Conservation (phyloP, 1,140 invertebrate species). For the Probaryconus sp. region DNA sequence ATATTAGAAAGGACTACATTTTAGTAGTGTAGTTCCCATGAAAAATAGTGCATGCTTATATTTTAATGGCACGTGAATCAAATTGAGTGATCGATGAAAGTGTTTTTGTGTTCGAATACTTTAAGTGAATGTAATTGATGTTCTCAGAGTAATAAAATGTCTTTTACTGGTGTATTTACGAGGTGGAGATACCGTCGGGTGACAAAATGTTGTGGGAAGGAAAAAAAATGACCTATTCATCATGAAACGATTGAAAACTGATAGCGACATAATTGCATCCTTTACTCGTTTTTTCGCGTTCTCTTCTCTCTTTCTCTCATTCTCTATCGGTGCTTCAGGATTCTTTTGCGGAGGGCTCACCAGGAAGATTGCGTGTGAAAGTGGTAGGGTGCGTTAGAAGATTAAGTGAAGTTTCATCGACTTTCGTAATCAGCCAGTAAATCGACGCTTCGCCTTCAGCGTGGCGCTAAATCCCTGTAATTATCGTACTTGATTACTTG, state of each 20-base stretch:
- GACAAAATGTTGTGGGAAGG: slow-evolving; percentile 40
- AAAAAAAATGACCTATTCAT: slow-evolving; percentile 49
- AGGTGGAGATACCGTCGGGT: slow-evolving; percentile 25
- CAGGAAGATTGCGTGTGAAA: slow-evolving; percentile 41
- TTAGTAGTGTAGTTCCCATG: too few species aligned
- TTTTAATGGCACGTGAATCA: slow-evolving; percentile 1
- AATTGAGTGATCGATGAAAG: slow-evolving; percentile 34
- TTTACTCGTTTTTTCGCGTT: slow-evolving; percentile 37
- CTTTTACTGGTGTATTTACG: slow-evolving; percentile 41
- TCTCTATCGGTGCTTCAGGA: too few species aligned
- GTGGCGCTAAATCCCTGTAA: slow-evolving; percentile 53
- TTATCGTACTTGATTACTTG: slow-evolving; percentile 63
- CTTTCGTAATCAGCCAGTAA: slow-evolving; percentile 55
- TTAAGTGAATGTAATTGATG: slow-evolving; percentile 49
- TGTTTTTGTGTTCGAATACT: slow-evolving; percentile 33
- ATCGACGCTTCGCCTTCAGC: slow-evolving; percentile 41
- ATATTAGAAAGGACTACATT: too few species aligned
- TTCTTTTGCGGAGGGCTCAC: slow-evolving; percentile 16
- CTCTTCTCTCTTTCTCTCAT: too few species aligned
- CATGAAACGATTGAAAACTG: slow-evolving; percentile 37
- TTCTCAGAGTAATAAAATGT: slow-evolving; percentile 31
- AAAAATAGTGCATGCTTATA: neutral
- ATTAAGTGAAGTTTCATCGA: slow-evolving; percentile 62
- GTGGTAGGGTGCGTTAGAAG: slow-evolving; percentile 54
- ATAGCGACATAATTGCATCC: slow-evolving; percentile 39